Evolutionary conservation across 2,888 invertebrate genomes (phyloP).

Genomic region (Polylopha cassiicola): DNA sequence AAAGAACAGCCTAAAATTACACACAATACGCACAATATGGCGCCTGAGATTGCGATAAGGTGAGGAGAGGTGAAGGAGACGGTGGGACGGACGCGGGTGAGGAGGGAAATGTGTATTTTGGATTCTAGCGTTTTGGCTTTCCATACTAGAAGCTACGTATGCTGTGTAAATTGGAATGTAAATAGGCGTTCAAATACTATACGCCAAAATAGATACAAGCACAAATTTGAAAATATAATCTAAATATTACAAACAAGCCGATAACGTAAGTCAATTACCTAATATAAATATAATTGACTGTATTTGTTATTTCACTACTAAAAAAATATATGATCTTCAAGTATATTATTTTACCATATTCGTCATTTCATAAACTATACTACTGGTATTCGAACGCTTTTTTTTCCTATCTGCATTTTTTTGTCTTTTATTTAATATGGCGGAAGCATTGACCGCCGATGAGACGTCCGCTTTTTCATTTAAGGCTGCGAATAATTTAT

Average conservation of each 20-base stretch:
- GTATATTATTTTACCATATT: no score
- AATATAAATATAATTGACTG: no score
- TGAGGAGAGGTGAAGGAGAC: not conserved
- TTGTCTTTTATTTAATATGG: conserved; percentile 71
- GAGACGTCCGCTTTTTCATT: conserved; percentile 61
- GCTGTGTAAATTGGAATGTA: conserved; percentile 6
- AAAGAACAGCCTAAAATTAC: conserved; percentile 1
- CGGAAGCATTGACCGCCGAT: conserved; percentile 74
- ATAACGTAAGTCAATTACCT: no score
- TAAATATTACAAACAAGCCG: no score
- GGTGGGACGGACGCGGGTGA: not conserved
- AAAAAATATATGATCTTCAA: no score
- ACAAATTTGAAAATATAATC: no score
- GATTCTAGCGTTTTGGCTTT: conserved; percentile 2
- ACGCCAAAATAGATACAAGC: no score
- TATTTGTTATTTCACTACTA: no score
- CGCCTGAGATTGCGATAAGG: no score
- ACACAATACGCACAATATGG: conserved; percentile 20
- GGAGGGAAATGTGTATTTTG: not conserved
- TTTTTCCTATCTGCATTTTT: conserved; percentile 50
- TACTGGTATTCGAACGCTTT: conserved; percentile 13
- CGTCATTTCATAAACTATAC: no score
- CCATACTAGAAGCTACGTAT: no score
- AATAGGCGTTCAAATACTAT: conserved; percentile 8
- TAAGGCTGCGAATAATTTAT: conserved; percentile 45